Conservation (phyloP, 2,888 invertebrate species). For the Conomelus anceps region DNA sequence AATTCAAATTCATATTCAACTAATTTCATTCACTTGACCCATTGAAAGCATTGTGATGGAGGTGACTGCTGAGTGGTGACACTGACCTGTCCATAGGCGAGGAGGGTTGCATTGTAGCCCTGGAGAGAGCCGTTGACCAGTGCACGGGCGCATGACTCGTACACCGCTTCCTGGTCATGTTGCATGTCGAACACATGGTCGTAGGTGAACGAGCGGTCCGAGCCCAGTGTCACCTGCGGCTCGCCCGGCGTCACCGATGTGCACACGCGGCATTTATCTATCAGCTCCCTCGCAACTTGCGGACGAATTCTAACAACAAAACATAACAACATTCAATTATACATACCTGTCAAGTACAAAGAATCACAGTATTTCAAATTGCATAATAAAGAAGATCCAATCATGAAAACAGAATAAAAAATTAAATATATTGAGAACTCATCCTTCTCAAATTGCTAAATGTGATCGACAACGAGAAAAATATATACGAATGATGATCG, state of each 20-base stretch:
- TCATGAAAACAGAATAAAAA: no score
- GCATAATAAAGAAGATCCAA: no score
- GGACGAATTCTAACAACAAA: slow-evolving; percentile 76
- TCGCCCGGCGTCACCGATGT: slow-evolving; percentile 83
- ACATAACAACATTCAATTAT: no score
- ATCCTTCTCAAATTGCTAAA: no score
- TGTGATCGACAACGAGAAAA: no score
- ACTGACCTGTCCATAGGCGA: slow-evolving; percentile 88
- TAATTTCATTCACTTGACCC: neutral
- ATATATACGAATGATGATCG: no score
- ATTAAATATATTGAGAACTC: no score
- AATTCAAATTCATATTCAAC: neutral
- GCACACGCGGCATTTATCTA: slow-evolving; percentile 92
- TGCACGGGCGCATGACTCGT: slow-evolving; percentile 72
- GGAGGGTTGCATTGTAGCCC: slow-evolving; percentile 95
- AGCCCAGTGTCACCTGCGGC: slow-evolving; percentile 85
- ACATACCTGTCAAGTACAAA: no score
- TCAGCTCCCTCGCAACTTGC: slow-evolving; percentile 83
- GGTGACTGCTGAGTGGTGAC: neutral
- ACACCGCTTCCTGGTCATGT: slow-evolving; percentile 67
- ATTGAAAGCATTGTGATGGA: neutral
- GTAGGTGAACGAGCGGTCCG: slow-evolving; percentile 93
- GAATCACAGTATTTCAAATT: no score
- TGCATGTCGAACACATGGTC: slow-evolving; percentile 89
- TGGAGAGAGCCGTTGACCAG: slow-evolving; percentile 89